These are phyloP conservation scores for Bos javanicus DNA, from an alignment of 2,113 vertebrate species.

Conservation along the genomic window DNA sequence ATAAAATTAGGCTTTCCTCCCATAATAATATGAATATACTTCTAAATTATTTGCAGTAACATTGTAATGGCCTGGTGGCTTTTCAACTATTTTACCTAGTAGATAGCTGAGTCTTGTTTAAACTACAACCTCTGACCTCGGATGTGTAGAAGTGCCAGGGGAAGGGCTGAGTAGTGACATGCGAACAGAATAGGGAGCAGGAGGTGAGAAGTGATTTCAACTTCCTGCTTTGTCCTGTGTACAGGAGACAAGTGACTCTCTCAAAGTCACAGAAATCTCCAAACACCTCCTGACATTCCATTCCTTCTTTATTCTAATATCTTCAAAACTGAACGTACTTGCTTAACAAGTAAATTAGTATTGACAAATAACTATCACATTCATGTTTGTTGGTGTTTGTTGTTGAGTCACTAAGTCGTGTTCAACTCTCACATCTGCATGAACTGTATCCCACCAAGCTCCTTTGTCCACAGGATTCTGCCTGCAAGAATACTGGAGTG, in stretches of 20 bases:
- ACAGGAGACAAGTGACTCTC: neutral
- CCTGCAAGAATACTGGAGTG: neutral
- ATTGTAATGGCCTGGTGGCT: neutral
- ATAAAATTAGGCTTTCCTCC: neutral
- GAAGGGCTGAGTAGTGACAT: neutral
- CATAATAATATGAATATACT: neutral
- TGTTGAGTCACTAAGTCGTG: neutral
- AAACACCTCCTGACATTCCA: neutral
- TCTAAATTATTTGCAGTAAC: neutral
- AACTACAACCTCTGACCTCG: neutral
- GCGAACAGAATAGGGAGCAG: neutral
- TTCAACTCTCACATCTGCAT: neutral
- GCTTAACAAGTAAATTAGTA: neutral
- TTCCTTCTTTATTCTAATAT: neutral
- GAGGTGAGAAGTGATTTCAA: neutral
- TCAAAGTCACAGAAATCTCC: neutral
- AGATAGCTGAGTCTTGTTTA: neutral
- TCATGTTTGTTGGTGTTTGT: neutral
- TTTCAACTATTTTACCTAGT: neutral
- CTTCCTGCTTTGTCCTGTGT: neutral
- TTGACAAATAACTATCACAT: neutral
- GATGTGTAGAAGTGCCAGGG: neutral
- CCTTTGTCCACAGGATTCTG: neutral
- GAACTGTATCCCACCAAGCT: neutral
- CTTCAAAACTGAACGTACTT: neutral